Evolutionary conservation across 2,113 vertebrate species (phyloP).

Genomic region (Atractosteus spatula): DNA sequence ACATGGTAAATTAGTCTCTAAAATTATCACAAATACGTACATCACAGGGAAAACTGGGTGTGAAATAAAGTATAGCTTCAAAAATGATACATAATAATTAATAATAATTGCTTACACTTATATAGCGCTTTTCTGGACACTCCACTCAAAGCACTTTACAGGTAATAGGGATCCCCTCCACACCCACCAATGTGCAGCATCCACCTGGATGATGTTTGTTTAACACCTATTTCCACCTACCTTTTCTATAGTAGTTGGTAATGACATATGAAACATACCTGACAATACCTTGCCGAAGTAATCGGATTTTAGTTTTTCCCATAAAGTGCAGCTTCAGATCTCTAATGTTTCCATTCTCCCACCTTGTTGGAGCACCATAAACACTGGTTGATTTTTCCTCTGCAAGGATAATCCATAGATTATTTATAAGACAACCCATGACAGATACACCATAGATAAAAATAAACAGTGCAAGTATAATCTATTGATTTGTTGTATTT

Average conservation of each 20-base stretch:
- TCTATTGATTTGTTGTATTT: too few relatives aligned
- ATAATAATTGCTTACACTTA: too few relatives aligned
- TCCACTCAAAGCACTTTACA: too few relatives aligned
- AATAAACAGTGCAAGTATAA: too few relatives aligned
- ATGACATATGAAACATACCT: conserved; percentile 48
- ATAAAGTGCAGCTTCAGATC: conserved; percentile 63
- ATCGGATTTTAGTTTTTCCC: conserved; percentile 72
- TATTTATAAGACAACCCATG: not conserved
- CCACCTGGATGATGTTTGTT: not conserved
- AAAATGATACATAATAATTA: not conserved
- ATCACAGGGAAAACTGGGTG: not conserved
- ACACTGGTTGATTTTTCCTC: conserved; percentile 76
- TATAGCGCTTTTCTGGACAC: too few relatives aligned
- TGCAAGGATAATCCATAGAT: conserved; percentile 33
- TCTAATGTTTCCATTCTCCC: conserved; percentile 66
- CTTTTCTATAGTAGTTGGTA: too few relatives aligned
- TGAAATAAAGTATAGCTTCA: not conserved
- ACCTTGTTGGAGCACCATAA: conserved; percentile 72
- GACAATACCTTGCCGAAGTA: conserved; percentile 75
- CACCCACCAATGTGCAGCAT: too few relatives aligned
- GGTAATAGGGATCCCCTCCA: too few relatives aligned
- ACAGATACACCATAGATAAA: too few relatives aligned
- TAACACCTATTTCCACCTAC: not conserved
- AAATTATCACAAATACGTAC: not conserved
- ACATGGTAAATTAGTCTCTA: not conserved